phyloP scores from a whole-genome alignment of 2,113 vertebrate species.

The Otis tarda region DNA sequence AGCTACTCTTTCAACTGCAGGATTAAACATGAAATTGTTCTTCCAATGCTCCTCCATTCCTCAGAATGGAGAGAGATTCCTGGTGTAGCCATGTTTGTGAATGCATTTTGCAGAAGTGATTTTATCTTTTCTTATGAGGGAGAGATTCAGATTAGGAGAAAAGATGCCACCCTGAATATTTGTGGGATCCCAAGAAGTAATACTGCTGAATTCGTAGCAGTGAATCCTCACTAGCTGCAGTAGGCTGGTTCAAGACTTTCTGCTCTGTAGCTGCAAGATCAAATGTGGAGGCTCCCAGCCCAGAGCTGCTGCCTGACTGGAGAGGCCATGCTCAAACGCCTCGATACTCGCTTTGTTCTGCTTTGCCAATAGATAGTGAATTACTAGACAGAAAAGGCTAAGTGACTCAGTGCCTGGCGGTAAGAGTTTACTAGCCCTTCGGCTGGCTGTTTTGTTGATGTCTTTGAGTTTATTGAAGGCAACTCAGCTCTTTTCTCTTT shows the following conservation, averaged over 20 bases:
- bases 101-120: background rate
- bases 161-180: background rate
- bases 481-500: background rate
- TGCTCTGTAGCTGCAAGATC: background rate
- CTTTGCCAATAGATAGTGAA: background rate
- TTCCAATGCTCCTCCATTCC: background rate
- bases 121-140: background rate
- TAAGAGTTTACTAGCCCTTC: background rate
- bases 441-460: background rate
- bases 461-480: background rate
- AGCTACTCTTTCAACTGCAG: background rate
- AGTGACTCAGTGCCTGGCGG: background rate
- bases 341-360: background rate
- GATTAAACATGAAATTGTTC: background rate
- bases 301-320: background rate
- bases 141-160: background rate
- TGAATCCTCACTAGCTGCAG: background rate
- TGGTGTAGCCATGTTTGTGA: accelerated
- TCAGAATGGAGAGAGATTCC: background rate
- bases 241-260: background rate
- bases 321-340: background rate
- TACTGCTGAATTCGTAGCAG: background rate
- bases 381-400: background rate
- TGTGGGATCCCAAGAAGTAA: background rate
- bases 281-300: background rate